These are phyloP conservation scores for Pterocles orientalis DNA, from an alignment of 2,113 vertebrate species.

Conservation along the genomic window DNA sequence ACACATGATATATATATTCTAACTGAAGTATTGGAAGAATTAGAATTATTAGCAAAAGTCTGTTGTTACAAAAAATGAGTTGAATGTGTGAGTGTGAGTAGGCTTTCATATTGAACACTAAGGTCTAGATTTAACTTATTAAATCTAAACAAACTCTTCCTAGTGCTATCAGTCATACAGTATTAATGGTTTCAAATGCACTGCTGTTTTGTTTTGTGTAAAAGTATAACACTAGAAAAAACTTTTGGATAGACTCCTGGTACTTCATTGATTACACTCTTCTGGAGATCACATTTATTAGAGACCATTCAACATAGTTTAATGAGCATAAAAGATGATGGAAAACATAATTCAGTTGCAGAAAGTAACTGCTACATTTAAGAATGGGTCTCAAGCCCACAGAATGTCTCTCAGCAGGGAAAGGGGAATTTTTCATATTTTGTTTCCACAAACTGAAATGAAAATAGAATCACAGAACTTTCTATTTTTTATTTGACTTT, in stretches of 20 bases:
- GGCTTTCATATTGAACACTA: neutral
- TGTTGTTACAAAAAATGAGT: neutral
- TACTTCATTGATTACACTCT: neutral
- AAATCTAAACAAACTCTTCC: neutral
- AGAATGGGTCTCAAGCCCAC: neutral
- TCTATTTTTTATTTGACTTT: neutral
- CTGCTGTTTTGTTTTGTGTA: neutral
- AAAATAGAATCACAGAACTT: neutral
- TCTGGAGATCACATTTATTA: neutral
- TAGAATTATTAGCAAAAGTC: neutral
- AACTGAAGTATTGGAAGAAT: neutral
- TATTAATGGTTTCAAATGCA: neutral
- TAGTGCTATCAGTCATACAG: neutral
- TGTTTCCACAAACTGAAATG: neutral
- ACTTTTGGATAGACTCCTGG: neutral
- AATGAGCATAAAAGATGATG: neutral
- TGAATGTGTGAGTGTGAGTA: neutral
- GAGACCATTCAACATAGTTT: neutral
- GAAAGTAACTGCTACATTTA: neutral
- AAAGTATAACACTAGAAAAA: neutral
- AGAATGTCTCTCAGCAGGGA: neutral
- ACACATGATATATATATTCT: neutral
- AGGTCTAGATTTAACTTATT: neutral
- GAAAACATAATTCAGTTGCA: neutral
- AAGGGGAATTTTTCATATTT: neutral